Evolutionary conservation across 35 echinoderm and acorn worm species (phyloP), one percentile per base, ranked within the genome.

Genomic region (Eucidaris tribuloides): DNA sequence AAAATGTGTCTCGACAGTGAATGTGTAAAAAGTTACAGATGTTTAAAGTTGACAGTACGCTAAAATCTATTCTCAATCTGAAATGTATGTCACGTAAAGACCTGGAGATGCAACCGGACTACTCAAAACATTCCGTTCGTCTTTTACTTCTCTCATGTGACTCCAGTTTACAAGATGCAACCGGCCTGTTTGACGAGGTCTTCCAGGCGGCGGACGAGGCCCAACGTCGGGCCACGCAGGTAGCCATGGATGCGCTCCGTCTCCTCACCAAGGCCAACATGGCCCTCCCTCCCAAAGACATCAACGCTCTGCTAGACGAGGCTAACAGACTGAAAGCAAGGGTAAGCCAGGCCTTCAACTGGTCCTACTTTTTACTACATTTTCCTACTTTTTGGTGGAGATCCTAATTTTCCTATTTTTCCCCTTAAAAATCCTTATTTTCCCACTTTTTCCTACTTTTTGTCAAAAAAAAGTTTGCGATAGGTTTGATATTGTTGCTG

Each of bases 181-280:
- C 89, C 19, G 90, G 62, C n/a, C 70, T 81, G 20, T 92, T 92
- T 59, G 74, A 85, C 27, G 57, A 85, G 60, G 94, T 82, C 28
- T 25, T 64, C 15, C 57, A 80, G 41, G 36, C 84, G n/a, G 94
- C 94, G 14, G 34, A 71, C 14, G 90, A 85, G 4, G 84, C 83
- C 27, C 62, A 89, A 55, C 62, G 62, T 15, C 85, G 76, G 42
- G 94, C 85, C 0, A 46, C 82, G 20, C 62, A 88, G 31, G 86
- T 82, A 13, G 62, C 70, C 0, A 62, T 78, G 24, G 86, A 92
- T 33, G 86, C 90, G 6, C 92, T 78, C 11, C 29, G 59, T 17
- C 38, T 97, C 1, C 86, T 97, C 22, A 40, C 80, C 11, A 78
- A 92, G 62, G 81, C 94, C n/a, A 71, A 82, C 30, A 71, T 84